phyloP scores from a whole-genome alignment of 2,797 vertebrate species.

The Emydoidea blandingii region DNA sequence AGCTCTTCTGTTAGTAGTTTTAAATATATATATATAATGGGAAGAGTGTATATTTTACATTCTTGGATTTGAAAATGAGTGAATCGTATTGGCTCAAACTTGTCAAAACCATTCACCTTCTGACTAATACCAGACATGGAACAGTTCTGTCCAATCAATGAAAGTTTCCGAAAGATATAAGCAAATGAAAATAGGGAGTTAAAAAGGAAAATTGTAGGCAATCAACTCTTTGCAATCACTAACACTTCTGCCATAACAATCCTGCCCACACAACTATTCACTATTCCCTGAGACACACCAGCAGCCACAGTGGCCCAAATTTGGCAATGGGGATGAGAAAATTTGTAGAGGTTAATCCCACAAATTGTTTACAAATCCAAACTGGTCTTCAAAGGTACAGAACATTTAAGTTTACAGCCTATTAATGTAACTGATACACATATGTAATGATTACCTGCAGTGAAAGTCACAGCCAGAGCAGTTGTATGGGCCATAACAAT shows the following conservation, averaged over 20 bases:
- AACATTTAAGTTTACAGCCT: not conserved
- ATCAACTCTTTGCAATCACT: not conserved
- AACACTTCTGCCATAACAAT: not conserved
- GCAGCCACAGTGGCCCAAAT: not conserved
- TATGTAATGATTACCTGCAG: not conserved
- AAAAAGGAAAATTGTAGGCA: not conserved
- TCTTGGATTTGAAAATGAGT: slow-evolving; percentile 29
- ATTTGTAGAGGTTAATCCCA: not conserved
- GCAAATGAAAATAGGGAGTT: not conserved
- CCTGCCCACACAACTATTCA: not conserved
- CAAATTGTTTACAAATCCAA: not conserved
- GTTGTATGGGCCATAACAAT: not conserved
- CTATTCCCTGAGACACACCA: too few relatives aligned
- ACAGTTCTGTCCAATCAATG: not conserved
- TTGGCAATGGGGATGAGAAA: not conserved
- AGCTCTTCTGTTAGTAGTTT: slow-evolving; percentile 50
- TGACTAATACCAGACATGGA: not conserved
- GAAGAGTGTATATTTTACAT: not conserved
- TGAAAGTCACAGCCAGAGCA: not conserved
- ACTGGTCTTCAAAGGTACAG: not conserved
- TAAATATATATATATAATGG: slow-evolving; percentile 7
- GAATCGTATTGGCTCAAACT: slow-evolving; percentile 3
- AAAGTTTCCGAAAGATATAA: not conserved
- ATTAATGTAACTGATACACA: not conserved
- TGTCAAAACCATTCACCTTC: slow-evolving; percentile 22